Evolutionary conservation across 2,888 invertebrate genomes (phyloP), one percentile per base, ranked within the genome.

Genomic region (Eilema sororculum): DNA sequence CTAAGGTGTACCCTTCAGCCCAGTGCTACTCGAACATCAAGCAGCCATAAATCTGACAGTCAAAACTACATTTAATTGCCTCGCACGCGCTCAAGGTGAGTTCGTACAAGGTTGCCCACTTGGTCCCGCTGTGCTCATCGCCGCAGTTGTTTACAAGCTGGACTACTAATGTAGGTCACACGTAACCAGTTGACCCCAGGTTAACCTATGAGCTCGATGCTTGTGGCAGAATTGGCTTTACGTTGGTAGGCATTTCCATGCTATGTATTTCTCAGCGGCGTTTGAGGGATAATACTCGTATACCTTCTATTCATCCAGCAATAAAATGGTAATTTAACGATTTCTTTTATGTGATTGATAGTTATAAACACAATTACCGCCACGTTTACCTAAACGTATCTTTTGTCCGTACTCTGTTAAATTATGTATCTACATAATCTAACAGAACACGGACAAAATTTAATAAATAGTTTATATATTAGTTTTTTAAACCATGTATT

Each of bases 61-160:
- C 24, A 62, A 46, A 65, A 60, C 67, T 56, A 41, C 59, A 24
- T 25, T 22, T 59, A 60, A 67, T 68, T 75, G 69, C 68, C 28
- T 62, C 58, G 67, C 69, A 64, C 52, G 41, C 20, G 24, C 60
- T 64, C 63, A 70, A 69, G 62, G 65, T 69, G 52, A 52, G 52
- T n/a, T 9, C 52, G 52, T n/a, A 52, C 52, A 52, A 52, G 52
- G 52, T 52, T 9, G 9, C n/a, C n/a, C 52, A n/a, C 52, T n/a
- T 0, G 5, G 20, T n/a, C 52, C 52, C 52, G 37, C 3, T 37
- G 37, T 62, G 24, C 16, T 20, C 37, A 41, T 41, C 9, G 41
- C 10, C 41, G 41, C 25, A 41, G 20, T 62, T 16, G 41, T 41
- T 25, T 62, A 9, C 24, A 41, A 41, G 24, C 9, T 62, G 24